Conservation (phyloP, 2,113 vertebrate genomes). For the Malaclemys terrapin region DNA sequence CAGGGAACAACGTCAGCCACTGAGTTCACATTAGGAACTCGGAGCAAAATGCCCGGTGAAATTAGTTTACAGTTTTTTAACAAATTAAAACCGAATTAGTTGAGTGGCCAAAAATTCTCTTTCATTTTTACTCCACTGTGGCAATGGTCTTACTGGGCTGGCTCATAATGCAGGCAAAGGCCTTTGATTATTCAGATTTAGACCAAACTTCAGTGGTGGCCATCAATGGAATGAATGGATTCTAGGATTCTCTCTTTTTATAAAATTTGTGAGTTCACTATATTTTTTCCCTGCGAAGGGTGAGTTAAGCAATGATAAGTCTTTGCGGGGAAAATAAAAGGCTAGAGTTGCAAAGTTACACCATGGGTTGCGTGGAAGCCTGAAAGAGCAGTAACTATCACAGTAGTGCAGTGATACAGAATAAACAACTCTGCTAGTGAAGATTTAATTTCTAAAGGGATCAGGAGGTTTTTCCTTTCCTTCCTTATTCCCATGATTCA, state of each 20-base stretch:
- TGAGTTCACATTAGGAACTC: not conserved
- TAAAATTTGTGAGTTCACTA: not conserved
- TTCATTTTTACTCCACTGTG: constrained; percentile 57
- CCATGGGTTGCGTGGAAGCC: not conserved
- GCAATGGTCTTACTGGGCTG: constrained; percentile 65
- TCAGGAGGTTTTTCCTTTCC: not conserved
- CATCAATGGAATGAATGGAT: not conserved
- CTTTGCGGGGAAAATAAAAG: not conserved
- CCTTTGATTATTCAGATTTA: constrained; percentile 38
- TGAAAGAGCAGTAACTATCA: not conserved
- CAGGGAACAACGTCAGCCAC: not conserved
- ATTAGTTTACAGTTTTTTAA: not conserved
- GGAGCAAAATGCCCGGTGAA: not conserved
- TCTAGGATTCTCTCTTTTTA: not conserved
- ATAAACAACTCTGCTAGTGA: not conserved
- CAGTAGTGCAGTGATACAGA: not conserved
- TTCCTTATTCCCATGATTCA: not conserved
- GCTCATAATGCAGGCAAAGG: constrained; percentile 65
- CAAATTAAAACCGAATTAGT: constrained; percentile 50
- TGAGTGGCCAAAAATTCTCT: constrained; percentile 54
- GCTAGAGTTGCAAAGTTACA: not conserved
- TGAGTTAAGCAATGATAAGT: not conserved
- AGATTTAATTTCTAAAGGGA: not conserved
- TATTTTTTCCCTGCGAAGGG: not conserved
- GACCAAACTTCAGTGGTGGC: not conserved